Evolutionary conservation across 2,113 vertebrate species (phyloP), one percentile per base, ranked within the genome.

Genomic region (Prietella phreatophila): DNA sequence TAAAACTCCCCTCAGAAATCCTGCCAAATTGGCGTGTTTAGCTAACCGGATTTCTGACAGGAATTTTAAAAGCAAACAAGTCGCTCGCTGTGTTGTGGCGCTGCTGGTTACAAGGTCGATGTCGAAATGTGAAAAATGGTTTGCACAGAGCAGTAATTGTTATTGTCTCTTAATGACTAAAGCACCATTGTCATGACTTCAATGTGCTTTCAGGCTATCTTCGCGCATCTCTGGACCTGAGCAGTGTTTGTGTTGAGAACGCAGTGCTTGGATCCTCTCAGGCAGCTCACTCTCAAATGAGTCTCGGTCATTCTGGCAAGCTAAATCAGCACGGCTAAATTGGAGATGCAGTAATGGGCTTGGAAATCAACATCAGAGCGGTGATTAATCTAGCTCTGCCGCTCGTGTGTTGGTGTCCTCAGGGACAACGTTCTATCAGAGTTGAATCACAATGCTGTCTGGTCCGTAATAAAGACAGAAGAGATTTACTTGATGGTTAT

Each of bases 301-400:
- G 22, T 47, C 69, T 76, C 22, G 61, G 90, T 87, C 71, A 91
- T 88, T 88, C 86, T 60, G 83, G 89, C 87, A 89, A 76, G 91
- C 88, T 87, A 85, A 92, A 92, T 91, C 76, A 88, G 85, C 65
- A 90, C 85, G 82, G 89, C 87, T 84, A 53, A 19, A 17, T 61
- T 82, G 86, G 86, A 91, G 86, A 92, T 87, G 83, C 27, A 42
- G 76, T 85, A 87, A 92, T 42, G 33, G 86, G 78, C 84, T 50
- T 56, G 82, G 81, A 80, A 60, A 90, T 89, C 84, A 89, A 58
- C 88, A 83, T 85, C 80, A 76, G 86, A 53, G 25, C 85, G 76
- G 63, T 63, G 69, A 79, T 88, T 86, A 65, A 65, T 86, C 36
- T 83, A 60, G 60, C 60, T 84, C 85, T 84, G 42, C 53, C 22